Evolutionary conservation across 64 coral and sea anemone genomes (phyloP), one percentile per base, ranked within the genome.

Genomic region (Montipora capricornis): DNA sequence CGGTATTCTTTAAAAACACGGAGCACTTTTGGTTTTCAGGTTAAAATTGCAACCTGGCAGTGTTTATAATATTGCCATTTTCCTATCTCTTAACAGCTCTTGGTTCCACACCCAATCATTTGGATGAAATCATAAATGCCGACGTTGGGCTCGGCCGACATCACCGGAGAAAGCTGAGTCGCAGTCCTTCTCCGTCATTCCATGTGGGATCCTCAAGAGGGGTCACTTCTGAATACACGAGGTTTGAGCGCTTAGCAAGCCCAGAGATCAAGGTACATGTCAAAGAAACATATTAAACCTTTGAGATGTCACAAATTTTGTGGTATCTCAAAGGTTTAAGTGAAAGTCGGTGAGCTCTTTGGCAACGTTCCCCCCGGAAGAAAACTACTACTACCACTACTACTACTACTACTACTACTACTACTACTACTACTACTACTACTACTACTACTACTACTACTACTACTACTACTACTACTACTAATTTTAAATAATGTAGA

Each of bases 41-140:
- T 16, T 13, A 4, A n/a, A 68, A 0, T 17, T 68, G 1, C 17
- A 68, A 76, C 15, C 1, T 57, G 11, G 6, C 3, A 10, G 53
- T 57, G 53, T 57, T 57, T 57, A 4, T 57, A 57, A 57, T 57
- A 6, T 57, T 11, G 6, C 6, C 6, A 57, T 11, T 57, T 81
- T 14, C 14, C 81, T 0, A 20, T 83, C 9, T 70, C 68, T 11
- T 64, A 14, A 8, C 68, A 97, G 95, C 92, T 37, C 89, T 97
- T 14, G 95, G 95, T 46, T 81, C 80, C 24, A 97, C 92, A 12
- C 92, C 95, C 7, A 77, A 26, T 6, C 51, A 94, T 84, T 81
- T 97, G 3, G 68, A 91, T 29, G 95, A 84, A 5, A 93, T 97
- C 4, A 83, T 97, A 13, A 83, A 78, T 87, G 92, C 95, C 49